Percentiles rank a stretch among this genome's conserved stretches.
Conservation (phyloP, 2,113 vertebrate species). For the Lagopus muta region DNA sequence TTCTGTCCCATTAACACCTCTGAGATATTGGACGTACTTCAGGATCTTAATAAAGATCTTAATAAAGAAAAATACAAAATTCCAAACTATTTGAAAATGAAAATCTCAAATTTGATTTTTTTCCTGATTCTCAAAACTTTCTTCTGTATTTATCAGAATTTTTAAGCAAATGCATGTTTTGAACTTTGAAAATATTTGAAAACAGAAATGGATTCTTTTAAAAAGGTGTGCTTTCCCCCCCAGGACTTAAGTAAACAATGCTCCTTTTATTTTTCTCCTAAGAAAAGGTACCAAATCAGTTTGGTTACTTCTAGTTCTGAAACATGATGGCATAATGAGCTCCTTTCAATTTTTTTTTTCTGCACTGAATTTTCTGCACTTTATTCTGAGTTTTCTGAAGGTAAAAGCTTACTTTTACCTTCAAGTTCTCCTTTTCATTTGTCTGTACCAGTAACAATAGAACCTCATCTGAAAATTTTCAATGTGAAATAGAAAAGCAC, state of each 20-base stretch:
- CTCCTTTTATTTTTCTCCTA: background rate
- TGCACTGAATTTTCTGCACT: background rate
- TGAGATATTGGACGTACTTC: background rate
- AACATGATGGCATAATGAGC: background rate
- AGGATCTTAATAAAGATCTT: background rate
- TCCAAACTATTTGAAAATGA: background rate
- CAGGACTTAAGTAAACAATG: background rate
- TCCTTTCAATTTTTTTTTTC: accelerated
- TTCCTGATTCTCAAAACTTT: background rate
- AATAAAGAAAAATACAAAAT: background rate
- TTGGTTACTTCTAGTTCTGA: background rate
- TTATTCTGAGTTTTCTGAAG: background rate
- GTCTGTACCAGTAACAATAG: background rate
- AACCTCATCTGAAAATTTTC: background rate
- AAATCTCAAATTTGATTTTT: background rate
- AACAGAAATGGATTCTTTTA: background rate
- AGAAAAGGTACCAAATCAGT: background rate
- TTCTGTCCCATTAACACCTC: background rate
- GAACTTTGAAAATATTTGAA: background rate
- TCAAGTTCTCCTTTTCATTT: background rate
- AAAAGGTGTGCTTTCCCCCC: background rate
- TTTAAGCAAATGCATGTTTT: background rate
- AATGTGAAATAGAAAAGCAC: background rate
- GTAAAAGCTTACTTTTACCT: background rate
- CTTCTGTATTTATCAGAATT: background rate